Conservation (phyloP, 2,113 vertebrate genomes). For the Chaetorhynchus papuensis region DNA sequence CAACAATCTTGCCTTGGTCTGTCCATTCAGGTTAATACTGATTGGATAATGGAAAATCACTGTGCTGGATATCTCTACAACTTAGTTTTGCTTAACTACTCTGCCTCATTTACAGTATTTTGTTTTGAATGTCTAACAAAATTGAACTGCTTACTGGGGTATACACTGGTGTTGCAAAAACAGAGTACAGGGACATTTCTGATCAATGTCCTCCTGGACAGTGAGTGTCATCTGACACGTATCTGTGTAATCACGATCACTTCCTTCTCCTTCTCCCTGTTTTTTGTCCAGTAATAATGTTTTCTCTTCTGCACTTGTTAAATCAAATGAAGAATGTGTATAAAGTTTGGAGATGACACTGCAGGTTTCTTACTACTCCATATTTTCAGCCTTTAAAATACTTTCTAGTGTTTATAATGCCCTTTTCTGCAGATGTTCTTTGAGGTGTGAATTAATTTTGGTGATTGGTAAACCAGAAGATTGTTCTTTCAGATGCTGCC, state of each 20-base stretch:
- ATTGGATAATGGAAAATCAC: not conserved
- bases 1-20: not conserved
- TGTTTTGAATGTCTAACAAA: not conserved
- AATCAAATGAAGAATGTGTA: not conserved
- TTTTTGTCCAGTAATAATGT: not conserved
- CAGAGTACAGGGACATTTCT: not conserved
- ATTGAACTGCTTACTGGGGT: not conserved
- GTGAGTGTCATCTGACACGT: not conserved
- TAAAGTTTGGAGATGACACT: not conserved
- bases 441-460: slow-evolving; percentile 1
- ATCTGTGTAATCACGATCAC: not conserved
- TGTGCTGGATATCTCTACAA: not conserved
- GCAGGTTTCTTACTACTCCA: not conserved
- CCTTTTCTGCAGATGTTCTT: not conserved
- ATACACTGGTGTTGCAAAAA: not conserved
- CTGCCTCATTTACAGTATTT: not conserved
- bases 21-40: not conserved
- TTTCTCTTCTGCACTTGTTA: not conserved
- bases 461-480: not conserved
- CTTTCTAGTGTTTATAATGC: not conserved
- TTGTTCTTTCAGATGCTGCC: not conserved
- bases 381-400: not conserved
- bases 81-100: not conserved
- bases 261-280: not conserved
- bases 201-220: not conserved